Conservation (phyloP, 23 tunicate genomes). For the Halocynthia roretzi region DNA sequence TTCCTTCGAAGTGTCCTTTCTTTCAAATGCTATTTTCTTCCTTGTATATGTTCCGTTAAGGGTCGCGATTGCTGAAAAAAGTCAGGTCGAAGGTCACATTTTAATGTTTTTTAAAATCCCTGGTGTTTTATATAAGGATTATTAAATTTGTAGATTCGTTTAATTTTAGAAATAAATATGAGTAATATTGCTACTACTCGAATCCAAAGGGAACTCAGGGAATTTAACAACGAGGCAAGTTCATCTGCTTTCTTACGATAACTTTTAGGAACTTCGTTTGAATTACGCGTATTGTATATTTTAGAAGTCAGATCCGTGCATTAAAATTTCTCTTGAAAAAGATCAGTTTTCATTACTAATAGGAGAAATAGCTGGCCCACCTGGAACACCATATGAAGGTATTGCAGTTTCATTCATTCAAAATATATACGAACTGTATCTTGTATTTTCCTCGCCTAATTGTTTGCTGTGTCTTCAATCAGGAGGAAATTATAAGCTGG, state of each 20-base stretch:
- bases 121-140: too few species aligned
- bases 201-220: constrained; percentile 81
- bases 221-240: constrained; percentile 65
- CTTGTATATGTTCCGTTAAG: too few species aligned
- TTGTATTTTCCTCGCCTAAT: background rate
- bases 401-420: constrained; percentile 10
- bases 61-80: too few species aligned
- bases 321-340: constrained; percentile 40
- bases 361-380: constrained; percentile 93
- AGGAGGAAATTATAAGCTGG: constrained; percentile 75
- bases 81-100: too few species aligned
- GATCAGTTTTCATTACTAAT: constrained; percentile 51
- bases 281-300: background rate
- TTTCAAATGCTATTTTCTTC: too few species aligned
- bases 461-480: background rate
- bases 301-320: constrained; percentile 29
- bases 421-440: background rate
- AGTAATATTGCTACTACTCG: constrained; percentile 81
- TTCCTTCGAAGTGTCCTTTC: too few species aligned
- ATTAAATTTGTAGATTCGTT: too few species aligned
- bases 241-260: background rate
- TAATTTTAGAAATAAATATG: constrained; percentile 17
- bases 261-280: background rate
- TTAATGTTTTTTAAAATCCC: too few species aligned
- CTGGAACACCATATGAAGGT: constrained; percentile 95